Conservation (phyloP, 1,140 invertebrate species). For the Apis cerana region DNA sequence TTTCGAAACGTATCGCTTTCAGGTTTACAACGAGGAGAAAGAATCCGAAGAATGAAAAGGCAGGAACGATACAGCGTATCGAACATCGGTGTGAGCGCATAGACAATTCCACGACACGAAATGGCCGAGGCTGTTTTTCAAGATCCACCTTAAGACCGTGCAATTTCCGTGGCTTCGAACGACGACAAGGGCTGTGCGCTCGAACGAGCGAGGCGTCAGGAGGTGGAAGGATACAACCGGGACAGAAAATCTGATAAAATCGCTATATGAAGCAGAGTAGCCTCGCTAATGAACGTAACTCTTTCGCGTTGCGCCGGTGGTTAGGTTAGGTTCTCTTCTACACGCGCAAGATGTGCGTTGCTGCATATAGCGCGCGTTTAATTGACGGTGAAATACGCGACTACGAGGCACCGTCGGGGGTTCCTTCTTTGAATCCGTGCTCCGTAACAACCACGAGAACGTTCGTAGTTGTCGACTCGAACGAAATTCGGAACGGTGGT, state of each 20-base stretch:
- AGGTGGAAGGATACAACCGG: constrained; percentile 53
- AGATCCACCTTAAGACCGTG: not conserved
- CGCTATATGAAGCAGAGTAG: constrained; percentile 47
- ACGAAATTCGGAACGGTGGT: constrained; percentile 8
- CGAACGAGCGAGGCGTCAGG: constrained; percentile 20
- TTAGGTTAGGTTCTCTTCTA: constrained; percentile 7
- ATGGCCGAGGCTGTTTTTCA: not conserved
- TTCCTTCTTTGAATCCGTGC: constrained; percentile 48
- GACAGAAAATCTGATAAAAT: constrained; percentile 71
- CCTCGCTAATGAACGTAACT: constrained; percentile 70
- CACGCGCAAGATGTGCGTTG: constrained; percentile 42
- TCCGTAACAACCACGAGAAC: constrained; percentile 3
- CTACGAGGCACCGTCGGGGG: constrained; percentile 46
- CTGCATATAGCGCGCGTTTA: constrained; percentile 58
- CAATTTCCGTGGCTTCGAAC: constrained; percentile 1
- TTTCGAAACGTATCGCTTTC: no score
- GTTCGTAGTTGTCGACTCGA: not conserved
- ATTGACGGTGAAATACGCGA: constrained; percentile 72
- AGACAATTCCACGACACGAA: no score
- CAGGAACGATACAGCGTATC: not conserved
- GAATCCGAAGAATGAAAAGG: no score
- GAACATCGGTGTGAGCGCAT: no score
- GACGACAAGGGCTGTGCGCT: not conserved
- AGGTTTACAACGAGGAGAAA: no score
- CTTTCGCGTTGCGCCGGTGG: constrained; percentile 52